These are phyloP conservation scores for Rhorus exstirpatorius DNA, from an alignment of 2,888 invertebrate species.

Conservation along the genomic window DNA sequence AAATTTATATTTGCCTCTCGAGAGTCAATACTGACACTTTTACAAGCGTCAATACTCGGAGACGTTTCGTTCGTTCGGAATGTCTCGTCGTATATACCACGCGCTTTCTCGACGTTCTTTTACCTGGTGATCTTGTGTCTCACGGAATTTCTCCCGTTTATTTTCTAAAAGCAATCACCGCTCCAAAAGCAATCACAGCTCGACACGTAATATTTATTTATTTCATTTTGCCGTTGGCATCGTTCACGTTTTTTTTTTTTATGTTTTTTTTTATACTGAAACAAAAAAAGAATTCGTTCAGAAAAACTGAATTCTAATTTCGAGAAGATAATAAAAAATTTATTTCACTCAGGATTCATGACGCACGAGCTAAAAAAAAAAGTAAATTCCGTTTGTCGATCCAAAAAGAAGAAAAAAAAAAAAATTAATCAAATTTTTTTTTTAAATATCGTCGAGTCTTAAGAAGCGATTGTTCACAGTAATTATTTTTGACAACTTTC, in stretches of 20 bases:
- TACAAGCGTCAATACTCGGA: slow-evolving; percentile 29
- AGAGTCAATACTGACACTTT: slow-evolving; percentile 30
- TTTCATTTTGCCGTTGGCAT: not conserved
- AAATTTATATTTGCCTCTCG: not conserved
- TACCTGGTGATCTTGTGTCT: slow-evolving; percentile 64
- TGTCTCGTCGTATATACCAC: slow-evolving; percentile 57
- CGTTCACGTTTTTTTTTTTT: too few relatives aligned
- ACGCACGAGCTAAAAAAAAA: too few relatives aligned
- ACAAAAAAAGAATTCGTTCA: not conserved
- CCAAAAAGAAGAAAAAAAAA: too few relatives aligned
- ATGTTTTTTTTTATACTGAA: not conserved
- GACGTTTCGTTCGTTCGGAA: slow-evolving; percentile 61
- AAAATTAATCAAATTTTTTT: too few relatives aligned
- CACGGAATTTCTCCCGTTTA: slow-evolving; percentile 77
- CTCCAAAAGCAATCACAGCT: slow-evolving; percentile 14
- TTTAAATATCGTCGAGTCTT: too few relatives aligned
- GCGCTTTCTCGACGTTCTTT: slow-evolving; percentile 80
- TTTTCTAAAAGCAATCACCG: slow-evolving; percentile 71
- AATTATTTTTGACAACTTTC: too few relatives aligned
- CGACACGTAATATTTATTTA: not conserved
- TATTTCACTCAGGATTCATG: not conserved
- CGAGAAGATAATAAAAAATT: not conserved
- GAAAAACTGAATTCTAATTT: too few relatives aligned
- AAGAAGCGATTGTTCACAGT: too few relatives aligned
- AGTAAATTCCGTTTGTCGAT: too few relatives aligned